These are phyloP conservation scores for Eidolon dupreanum DNA, from an alignment of 2,797 vertebrate genomes.

Conservation along the genomic window DNA sequence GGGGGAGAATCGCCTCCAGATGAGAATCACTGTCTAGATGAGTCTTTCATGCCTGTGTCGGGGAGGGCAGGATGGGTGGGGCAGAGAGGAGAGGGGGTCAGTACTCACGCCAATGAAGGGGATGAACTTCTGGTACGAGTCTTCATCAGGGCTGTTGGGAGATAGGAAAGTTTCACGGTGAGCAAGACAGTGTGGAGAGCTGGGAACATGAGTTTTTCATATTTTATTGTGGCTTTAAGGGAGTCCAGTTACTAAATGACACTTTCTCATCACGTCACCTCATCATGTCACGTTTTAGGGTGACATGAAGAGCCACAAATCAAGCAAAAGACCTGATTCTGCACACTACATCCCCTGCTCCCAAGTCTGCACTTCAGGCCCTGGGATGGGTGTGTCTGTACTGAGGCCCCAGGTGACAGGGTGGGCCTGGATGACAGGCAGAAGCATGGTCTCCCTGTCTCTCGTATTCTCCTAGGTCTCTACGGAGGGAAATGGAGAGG, in stretches of 20 bases:
- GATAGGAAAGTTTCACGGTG: neutral
- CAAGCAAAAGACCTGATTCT: neutral
- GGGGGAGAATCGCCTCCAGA: neutral
- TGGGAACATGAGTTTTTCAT: neutral
- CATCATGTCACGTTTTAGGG: neutral
- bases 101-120: slow-evolving; percentile 94
- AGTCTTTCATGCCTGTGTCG: neutral
- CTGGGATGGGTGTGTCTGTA: neutral
- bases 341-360: neutral
- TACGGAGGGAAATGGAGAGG: rapidly evolving
- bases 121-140: slow-evolving; percentile 96
- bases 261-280: too few species aligned
- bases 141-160: slow-evolving; percentile 90
- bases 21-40: neutral
- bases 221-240: neutral
- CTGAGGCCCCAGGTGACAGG: neutral
- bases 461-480: neutral
- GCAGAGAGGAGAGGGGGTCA: neutral
- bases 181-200: neutral
- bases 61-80: neutral
- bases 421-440: neutral
- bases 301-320: neutral
- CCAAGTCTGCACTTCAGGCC: neutral
- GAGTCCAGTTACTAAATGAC: neutral
- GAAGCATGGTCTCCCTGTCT: neutral